Conservation (phyloP, 1,140 invertebrate genomes). For the Druon quercuslanigerum region DNA sequence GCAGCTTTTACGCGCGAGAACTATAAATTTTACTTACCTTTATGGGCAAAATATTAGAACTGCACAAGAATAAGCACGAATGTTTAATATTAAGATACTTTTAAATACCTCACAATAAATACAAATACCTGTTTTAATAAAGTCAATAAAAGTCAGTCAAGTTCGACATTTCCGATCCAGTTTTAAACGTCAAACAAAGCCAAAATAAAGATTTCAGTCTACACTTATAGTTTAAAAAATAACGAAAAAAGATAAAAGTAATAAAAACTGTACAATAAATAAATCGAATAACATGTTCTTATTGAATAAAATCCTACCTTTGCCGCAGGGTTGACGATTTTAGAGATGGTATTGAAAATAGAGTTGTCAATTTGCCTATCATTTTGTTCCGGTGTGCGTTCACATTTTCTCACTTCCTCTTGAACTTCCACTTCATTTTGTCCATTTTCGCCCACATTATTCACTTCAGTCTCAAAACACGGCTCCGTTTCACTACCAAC, state of each 20-base stretch:
- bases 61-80: too few relatives aligned
- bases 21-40: too few relatives aligned
- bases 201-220: too few relatives aligned
- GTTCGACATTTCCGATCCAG: too few relatives aligned
- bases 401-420: slow-evolving; percentile 51
- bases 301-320: slow-evolving; percentile 56
- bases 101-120: too few relatives aligned
- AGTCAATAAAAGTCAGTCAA: too few relatives aligned
- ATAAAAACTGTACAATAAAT: slow-evolving; percentile 26
- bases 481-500: slow-evolving; percentile 43
- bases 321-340: slow-evolving; percentile 70
- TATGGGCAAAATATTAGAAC: too few relatives aligned
- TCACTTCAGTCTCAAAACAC: slow-evolving; percentile 41
- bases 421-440: slow-evolving; percentile 54
- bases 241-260: neutral
- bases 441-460: slow-evolving; percentile 46
- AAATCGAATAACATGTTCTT: neutral
- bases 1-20: too few relatives aligned
- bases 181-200: too few relatives aligned
- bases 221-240: neutral
- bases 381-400: slow-evolving; percentile 61
- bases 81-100: too few relatives aligned
- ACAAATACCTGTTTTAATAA: too few relatives aligned
- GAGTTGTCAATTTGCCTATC: slow-evolving; percentile 64
- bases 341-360: slow-evolving; percentile 73